phyloP scores from a whole-genome alignment of 1,140 invertebrate genomes.

The Zaprionus davidi region DNA sequence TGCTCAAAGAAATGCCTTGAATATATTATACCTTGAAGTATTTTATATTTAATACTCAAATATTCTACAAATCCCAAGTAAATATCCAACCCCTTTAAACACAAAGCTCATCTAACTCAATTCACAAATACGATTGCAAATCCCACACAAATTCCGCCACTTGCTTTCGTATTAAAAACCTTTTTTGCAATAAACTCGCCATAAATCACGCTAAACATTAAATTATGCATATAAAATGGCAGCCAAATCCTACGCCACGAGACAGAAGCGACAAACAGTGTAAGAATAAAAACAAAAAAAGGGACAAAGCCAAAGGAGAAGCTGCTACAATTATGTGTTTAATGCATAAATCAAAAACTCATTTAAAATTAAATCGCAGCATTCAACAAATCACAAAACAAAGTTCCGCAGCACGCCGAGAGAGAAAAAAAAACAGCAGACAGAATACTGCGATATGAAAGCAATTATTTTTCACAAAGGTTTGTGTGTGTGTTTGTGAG shows the following conservation, averaged over 20 bases:
- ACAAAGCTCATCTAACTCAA: not conserved
- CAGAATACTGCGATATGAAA: slow-evolving; percentile 51
- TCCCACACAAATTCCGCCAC: slow-evolving; percentile 32
- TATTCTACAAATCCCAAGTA: not conserved
- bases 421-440: slow-evolving; percentile 6
- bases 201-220: slow-evolving; percentile 79
- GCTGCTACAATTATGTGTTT: slow-evolving; percentile 79
- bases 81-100: too few species aligned
- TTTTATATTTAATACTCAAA: not conserved
- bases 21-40: not conserved
- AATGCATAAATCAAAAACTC: slow-evolving; percentile 83
- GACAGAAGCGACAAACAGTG: slow-evolving; percentile 25
- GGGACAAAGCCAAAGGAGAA: slow-evolving; percentile 39
- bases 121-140: slow-evolving; percentile 18
- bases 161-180: slow-evolving; percentile 58
- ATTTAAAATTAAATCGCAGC: slow-evolving; percentile 81
- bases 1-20: not conserved
- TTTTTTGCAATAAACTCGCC: slow-evolving; percentile 44
- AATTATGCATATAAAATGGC: slow-evolving; percentile 75
- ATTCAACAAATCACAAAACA: slow-evolving; percentile 78
- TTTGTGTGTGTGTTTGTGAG: slow-evolving; percentile 9
- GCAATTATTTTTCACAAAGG: slow-evolving; percentile 61
- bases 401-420: slow-evolving; percentile 43
- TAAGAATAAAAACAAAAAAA: slow-evolving; percentile 8
- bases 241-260: slow-evolving; percentile 61